Evolutionary conservation across 2,113 vertebrate species (phyloP), one percentile per base, ranked within the genome.

Genomic region (Ochotona princeps): DNA sequence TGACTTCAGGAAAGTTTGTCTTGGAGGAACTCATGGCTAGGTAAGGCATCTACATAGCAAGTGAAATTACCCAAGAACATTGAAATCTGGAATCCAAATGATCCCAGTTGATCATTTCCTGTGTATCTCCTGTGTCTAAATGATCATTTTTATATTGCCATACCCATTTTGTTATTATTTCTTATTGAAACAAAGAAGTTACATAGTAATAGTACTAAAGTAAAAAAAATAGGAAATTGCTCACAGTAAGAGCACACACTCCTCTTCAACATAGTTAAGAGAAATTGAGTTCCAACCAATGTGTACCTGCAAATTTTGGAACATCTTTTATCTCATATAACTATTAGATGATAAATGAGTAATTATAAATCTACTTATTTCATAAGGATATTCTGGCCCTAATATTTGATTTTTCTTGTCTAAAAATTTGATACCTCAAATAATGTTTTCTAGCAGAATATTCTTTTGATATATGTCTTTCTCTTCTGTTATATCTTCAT

Each of bases 141-240:
- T 83, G 75, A 61, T 3, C 51, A 70, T 65, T 17, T 88, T 92
- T 23, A 25, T 83, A 65, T 79, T 35, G 14, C n/a, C 30, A 18
- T 35, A n/a, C 51, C 54, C 23, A 15, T 28, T 83, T 87, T 28
- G 14, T 54, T n/a, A 81, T 35, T 11, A 38, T 75, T 79, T 93
- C 26, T 88, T 84, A 38, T 60, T 21, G 25, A 60, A 83, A 72
- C 12, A 74, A 66, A 57, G 26, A 90, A 35, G 28, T 6, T 78
- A 30, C 74, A 20, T 51, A 92, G 51, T 11, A 72, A 23, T 5
- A 44, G 15, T 54, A 2, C 38, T 84, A 83, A 26, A 80, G 13
- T 79, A 26, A 83, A 93, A 87, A 89, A 30, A 76, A 76, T 82
- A 84, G 63, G 47, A 80, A 92, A 87, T 74, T 74, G 28, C 60